A percentile compares a stretch with the other conserved stretches of the same genome.
phyloP scores from a whole-genome alignment of 2,888 invertebrate genomes.

The Stegophylla sp. region DNA sequence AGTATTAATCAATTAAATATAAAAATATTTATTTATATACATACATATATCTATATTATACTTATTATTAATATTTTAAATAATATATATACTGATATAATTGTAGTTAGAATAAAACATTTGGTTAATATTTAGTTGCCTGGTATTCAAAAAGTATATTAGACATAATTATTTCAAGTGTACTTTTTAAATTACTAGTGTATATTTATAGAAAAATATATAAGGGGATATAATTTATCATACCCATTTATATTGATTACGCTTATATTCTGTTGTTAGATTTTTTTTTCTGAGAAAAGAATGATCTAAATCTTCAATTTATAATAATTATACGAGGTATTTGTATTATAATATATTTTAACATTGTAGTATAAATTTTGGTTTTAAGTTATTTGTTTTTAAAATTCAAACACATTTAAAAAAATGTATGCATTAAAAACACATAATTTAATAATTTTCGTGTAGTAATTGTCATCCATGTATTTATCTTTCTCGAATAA shows the following conservation, averaged over 20 bases:
- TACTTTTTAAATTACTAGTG: background rate
- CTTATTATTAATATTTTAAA: conserved; percentile 25
- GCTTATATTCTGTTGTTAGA: conserved; percentile 49
- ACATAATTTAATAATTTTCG: conserved; percentile 37
- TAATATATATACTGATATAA: conserved; percentile 18
- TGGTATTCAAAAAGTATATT: conserved; percentile 16
- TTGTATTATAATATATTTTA: conserved; percentile 56
- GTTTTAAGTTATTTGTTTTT: conserved; percentile 48
- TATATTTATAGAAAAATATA: conserved; percentile 16
- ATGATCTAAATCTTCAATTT: conserved; percentile 47
- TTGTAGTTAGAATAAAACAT: conserved; percentile 24
- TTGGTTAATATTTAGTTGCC: conserved; percentile 32
- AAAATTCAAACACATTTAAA: conserved; percentile 11
- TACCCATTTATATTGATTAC: conserved; percentile 37
- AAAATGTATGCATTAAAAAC: conserved; percentile 47
- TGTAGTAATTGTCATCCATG: conserved; percentile 11
- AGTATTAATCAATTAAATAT: conserved; percentile 50
- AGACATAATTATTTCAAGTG: conserved; percentile 21
- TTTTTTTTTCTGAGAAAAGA: conserved; percentile 44
- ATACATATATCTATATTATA: background rate
- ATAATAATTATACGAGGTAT: conserved; percentile 57
- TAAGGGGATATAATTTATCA: conserved; percentile 35
- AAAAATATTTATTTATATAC: conserved; percentile 29
- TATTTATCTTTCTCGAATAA: conserved; percentile 24
- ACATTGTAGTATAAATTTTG: conserved; percentile 39